A percentile compares a stretch with the other conserved stretches of the same genome.
These are phyloP conservation scores for Pleuronectes platessa DNA, from an alignment of 2,113 vertebrate species.

Conservation along the genomic window DNA sequence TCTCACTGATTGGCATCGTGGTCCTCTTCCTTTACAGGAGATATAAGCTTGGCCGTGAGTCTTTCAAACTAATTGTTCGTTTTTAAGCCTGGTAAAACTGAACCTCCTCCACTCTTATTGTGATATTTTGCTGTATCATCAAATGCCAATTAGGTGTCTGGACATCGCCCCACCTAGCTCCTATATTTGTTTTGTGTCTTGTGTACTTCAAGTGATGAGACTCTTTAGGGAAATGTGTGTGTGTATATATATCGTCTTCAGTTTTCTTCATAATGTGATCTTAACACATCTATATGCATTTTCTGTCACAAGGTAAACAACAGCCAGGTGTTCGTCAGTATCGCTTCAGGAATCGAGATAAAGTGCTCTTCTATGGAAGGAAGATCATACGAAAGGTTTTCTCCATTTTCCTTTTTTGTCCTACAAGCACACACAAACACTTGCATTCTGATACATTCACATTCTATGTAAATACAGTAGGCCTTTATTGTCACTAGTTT, in stretches of 20 bases:
- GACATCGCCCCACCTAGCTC: neutral
- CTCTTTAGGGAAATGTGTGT: neutral
- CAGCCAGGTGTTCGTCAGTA: constrained; percentile 88
- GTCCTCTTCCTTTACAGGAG: constrained; percentile 87
- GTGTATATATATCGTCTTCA: neutral
- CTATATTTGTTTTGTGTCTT: neutral
- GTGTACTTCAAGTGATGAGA: neutral
- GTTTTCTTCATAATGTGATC: neutral
- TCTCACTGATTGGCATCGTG: constrained; percentile 82
- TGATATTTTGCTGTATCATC: too few relatives aligned
- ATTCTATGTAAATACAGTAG: neutral
- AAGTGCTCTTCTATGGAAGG: constrained; percentile 94
- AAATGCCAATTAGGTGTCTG: too few relatives aligned
- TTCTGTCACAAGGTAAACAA: constrained; percentile 76
- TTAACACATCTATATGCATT: constrained; percentile 9
- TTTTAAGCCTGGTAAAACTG: too few relatives aligned
- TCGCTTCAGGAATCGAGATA: constrained; percentile 94
- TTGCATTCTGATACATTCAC: neutral
- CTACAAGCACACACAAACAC: neutral
- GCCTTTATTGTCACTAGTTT: neutral
- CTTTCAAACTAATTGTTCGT: neutral
- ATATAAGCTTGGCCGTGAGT: constrained; percentile 86
- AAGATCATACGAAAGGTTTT: constrained; percentile 96
- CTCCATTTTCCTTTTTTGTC: neutral
- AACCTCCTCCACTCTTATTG: too few relatives aligned